These are phyloP conservation scores for Caenorhabditis latens DNA, from an alignment of 1,140 invertebrate species.

Conservation along the genomic window DNA sequence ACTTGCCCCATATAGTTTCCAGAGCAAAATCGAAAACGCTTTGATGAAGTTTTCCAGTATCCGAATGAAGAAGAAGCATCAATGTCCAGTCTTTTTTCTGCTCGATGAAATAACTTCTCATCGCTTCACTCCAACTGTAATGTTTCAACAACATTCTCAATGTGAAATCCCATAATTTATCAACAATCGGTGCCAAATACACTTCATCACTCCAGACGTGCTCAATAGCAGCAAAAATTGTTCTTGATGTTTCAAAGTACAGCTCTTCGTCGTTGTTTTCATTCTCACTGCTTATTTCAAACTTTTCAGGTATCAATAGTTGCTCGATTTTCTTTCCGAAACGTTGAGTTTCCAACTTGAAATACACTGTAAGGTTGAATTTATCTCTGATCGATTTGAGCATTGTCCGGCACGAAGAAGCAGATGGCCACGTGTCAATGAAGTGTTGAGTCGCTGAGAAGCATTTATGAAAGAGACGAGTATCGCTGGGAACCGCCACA, in stretches of 20 bases:
- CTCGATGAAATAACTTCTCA: slow-evolving; percentile 65
- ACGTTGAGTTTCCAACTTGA: slow-evolving; percentile 57
- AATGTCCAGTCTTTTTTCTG: neutral
- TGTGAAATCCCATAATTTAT: slow-evolving; percentile 89
- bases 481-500: slow-evolving; percentile 57
- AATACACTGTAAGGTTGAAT: slow-evolving; percentile 67
- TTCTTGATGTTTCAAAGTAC: slow-evolving; percentile 78
- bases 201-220: slow-evolving; percentile 61
- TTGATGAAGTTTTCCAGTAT: slow-evolving; percentile 69
- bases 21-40: slow-evolving; percentile 79
- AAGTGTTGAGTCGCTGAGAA: slow-evolving; percentile 35
- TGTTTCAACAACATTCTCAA: slow-evolving; percentile 87
- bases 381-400: slow-evolving; percentile 63
- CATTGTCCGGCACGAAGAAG: slow-evolving; percentile 14
- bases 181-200: slow-evolving; percentile 78
- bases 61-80: slow-evolving; percentile 39
- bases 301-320: neutral
- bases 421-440: slow-evolving; percentile 56
- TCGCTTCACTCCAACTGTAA: slow-evolving; percentile 82
- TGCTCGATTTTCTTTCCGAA: slow-evolving; percentile 39
- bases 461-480: slow-evolving; percentile 57
- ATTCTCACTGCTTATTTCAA: neutral
- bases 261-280: neutral
- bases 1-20: slow-evolving; percentile 60
- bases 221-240: slow-evolving; percentile 79